phyloP scores from a whole-genome alignment of 2,797 vertebrate species.

The Pipistrellus pipistrellus region DNA sequence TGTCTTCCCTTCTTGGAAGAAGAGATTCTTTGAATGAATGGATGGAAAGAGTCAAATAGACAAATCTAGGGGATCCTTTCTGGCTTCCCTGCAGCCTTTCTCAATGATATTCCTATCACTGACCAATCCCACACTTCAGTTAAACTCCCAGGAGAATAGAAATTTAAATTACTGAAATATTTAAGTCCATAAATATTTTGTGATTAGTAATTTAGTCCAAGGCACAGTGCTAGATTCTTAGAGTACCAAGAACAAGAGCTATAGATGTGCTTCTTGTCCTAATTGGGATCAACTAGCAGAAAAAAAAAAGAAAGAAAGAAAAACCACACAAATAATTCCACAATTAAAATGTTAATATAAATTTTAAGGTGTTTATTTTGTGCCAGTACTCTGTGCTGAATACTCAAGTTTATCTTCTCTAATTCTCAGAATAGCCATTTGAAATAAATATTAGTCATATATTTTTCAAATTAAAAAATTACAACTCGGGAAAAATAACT shows the following conservation, averaged over 20 bases:
- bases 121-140: background rate
- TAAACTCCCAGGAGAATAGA: background rate
- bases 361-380: background rate
- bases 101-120: background rate
- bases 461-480: background rate
- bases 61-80: background rate
- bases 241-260: background rate
- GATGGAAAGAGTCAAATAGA: background rate
- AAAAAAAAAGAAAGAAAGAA: no score
- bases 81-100: accelerated
- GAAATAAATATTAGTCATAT: constrained; percentile 12
- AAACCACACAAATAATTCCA: background rate
- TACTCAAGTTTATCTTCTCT: background rate
- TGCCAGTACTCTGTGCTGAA: background rate
- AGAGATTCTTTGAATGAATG: background rate
- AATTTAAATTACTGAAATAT: constrained; percentile 19
- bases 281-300: background rate
- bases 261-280: background rate
- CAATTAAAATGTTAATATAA: constrained; percentile 35
- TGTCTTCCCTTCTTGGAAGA: constrained; percentile 22
- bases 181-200: constrained; percentile 6
- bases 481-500: background rate
- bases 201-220: background rate
- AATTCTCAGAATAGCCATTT: background rate
- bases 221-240: background rate